Evolutionary conservation across 2,888 invertebrate genomes (phyloP), one percentile per base, ranked within the genome.

Genomic region (Phania funesta): DNA sequence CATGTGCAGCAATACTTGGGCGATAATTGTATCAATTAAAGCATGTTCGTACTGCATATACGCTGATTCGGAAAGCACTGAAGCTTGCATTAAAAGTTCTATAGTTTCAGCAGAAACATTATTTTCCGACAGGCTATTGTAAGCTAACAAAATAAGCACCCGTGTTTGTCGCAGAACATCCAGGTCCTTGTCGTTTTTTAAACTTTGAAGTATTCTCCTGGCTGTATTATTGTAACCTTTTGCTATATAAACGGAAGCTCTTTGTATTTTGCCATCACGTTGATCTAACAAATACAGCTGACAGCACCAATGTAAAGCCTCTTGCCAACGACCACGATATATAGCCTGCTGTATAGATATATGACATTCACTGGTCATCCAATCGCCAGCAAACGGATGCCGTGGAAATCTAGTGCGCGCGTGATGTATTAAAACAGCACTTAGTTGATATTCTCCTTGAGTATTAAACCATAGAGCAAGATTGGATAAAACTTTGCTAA

Each of bases 41-140:
- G 96, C 94, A 54, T 94, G 93, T 84, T 96, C 93, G 88, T 96
- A 96, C 84, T 96, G 95, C 86, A 97, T 92, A 89, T 96, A 94
- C 85, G 96, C 95, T 46, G 93, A 93, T 83, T 93, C 93, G 1
- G 96, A 95, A 77, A 95, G 91, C 18, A 95, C 94, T n/a, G 97
- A 91, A 3, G 96, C 96, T 84, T 93, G 93, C 86, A 94, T 94
- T 58, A 94, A 91, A 75, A 93, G 93, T 85, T 93, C 91, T 64
- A 93, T 91, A 64, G 92, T 93, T 86, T 93, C 92, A 83, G 93
- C 92, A 4, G 93, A 92, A 68, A 93, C 92, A 11, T 88, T 88
- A 0, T 87, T 85, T 2, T 87, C 85, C 0, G 87, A 87, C 2
- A 89, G 92, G 86, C 94, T 94, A 24, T 95, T 93, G 88, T 94